Percentiles rank a stretch among this genome's conserved stretches.
Conservation (phyloP, 1,140 invertebrate genomes). For the Diachasma alloeum region DNA sequence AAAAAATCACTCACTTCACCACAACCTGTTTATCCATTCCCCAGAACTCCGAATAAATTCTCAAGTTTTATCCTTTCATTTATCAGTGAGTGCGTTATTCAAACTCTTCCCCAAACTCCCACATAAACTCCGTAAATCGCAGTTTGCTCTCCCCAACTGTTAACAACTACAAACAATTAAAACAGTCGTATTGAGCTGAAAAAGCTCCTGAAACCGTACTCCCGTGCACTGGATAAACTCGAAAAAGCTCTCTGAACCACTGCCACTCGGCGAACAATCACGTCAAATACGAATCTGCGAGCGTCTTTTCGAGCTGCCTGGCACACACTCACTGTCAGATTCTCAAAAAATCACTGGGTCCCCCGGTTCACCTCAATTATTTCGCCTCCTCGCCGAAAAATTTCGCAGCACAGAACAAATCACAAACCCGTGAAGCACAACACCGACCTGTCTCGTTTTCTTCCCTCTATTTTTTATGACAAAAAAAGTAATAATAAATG, state of each 20-base stretch:
- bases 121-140: not conserved
- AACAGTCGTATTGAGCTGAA: not conserved
- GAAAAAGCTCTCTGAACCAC: not conserved
- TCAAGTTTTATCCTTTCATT: constrained; percentile 7
- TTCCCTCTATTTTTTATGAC: too few species aligned
- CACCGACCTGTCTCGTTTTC: too few species aligned
- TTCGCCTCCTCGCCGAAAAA: not conserved
- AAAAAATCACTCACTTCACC: constrained; percentile 21
- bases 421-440: not conserved
- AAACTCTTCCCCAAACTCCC: not conserved
- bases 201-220: not conserved
- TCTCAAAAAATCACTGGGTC: not conserved
- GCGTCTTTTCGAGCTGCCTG: not conserved
- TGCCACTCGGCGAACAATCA: not conserved
- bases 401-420: not conserved
- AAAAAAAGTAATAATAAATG: not conserved
- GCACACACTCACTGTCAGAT: not conserved
- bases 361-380: not conserved
- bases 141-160: not conserved
- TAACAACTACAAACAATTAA: not conserved
- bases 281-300: not conserved
- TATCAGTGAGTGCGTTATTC: not conserved
- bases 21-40: constrained; percentile 2
- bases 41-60: not conserved
- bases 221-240: not conserved